Conservation (phyloP, 2,888 invertebrate species). For the Philopedon plagiatum region DNA sequence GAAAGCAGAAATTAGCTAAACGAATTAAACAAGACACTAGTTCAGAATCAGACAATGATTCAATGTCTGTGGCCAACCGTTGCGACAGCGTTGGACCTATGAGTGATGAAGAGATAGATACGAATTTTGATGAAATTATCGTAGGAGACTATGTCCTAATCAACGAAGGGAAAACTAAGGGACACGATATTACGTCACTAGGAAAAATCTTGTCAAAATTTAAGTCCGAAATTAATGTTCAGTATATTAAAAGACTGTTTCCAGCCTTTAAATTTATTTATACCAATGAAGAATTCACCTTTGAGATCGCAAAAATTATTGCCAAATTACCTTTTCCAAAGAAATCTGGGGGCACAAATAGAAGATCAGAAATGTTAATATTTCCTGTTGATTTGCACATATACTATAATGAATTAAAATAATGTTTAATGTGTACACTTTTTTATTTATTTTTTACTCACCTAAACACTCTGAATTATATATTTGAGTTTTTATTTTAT, state of each 20-base stretch:
- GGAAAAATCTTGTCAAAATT: slow-evolving; percentile 28
- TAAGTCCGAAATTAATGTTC: slow-evolving; percentile 10
- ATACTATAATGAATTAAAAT: slow-evolving; percentile 6
- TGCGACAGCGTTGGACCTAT: slow-evolving; percentile 16
- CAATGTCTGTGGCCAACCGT: background rate
- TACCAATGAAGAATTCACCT: slow-evolving; percentile 13
- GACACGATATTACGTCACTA: slow-evolving; percentile 26
- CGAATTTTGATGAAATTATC: slow-evolving; percentile 15
- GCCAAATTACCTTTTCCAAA: slow-evolving; percentile 13
- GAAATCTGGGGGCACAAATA: slow-evolving; percentile 2
- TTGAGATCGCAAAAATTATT: slow-evolving; percentile 19
- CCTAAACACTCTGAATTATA: no score
- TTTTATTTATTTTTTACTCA: no score
- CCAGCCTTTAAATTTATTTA: slow-evolving; percentile 21
- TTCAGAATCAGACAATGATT: slow-evolving; percentile 20
- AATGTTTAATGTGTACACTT: background rate
- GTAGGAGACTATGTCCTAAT: slow-evolving; percentile 27
- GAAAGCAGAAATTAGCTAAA: slow-evolving; percentile 22
- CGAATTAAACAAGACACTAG: slow-evolving; percentile 11
- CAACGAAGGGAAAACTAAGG: slow-evolving; percentile 28
- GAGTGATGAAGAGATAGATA: slow-evolving; percentile 22
- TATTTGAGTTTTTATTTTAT: background rate
- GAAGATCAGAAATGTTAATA: slow-evolving; percentile 23
- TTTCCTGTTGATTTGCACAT: slow-evolving; percentile 21
- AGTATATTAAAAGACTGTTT: background rate